Evolutionary conservation across 2,113 vertebrate genomes (phyloP).

Genomic region (Trichechus manatus): DNA sequence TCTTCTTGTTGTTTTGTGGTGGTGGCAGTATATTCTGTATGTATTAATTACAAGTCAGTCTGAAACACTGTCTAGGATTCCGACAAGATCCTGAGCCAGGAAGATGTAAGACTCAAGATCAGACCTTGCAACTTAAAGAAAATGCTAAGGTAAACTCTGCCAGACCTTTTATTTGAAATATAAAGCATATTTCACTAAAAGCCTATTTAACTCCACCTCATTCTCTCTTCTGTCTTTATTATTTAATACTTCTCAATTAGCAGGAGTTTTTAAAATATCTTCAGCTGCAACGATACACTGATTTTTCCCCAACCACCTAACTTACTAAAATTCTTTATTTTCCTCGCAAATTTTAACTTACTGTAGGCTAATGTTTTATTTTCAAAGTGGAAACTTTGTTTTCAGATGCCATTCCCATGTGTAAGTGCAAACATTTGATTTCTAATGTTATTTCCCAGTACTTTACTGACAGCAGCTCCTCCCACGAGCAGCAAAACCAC

Average conservation of each 20-base stretch:
- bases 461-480: conserved; percentile 50
- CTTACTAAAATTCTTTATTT: conserved; percentile 4
- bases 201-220: not conserved
- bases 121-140: not conserved
- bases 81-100: not conserved
- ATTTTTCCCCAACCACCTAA: not conserved
- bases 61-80: not conserved
- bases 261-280: not conserved
- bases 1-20: not conserved
- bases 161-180: not conserved
- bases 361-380: not conserved
- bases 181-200: not conserved
- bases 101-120: not conserved
- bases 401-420: not conserved
- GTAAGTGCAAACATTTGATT: conserved; percentile 44
- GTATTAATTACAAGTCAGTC: not conserved
- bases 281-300: not conserved
- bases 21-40: not conserved
- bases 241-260: not conserved
- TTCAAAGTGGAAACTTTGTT: conserved; percentile 44
- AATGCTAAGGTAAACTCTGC: not conserved
- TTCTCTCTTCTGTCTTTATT: not conserved
- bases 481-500: not conserved
- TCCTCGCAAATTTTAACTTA: conserved; percentile 35
- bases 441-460: conserved; percentile 59